phyloP scores from a whole-genome alignment of 2,797 vertebrate species.

The Choloepus didactylus region DNA sequence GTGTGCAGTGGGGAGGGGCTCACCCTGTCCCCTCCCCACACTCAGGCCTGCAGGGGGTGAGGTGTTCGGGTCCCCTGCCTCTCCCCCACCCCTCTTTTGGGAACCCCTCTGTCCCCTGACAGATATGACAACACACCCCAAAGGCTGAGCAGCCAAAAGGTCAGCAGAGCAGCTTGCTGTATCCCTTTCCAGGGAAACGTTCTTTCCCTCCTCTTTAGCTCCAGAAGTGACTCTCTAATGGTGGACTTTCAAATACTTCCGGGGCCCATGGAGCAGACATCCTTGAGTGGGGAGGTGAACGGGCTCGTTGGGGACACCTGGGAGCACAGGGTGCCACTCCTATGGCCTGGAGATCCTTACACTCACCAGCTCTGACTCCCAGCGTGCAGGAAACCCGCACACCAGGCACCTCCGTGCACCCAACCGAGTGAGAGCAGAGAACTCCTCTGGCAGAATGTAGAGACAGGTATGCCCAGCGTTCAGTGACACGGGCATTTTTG shows the following conservation, averaged over 20 bases:
- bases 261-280: not conserved
- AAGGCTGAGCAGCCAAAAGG: not conserved
- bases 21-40: fast-evolving
- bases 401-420: slow-evolving; percentile 63
- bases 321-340: not conserved
- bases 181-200: not conserved
- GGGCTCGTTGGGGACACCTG: not conserved
- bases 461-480: fast-evolving
- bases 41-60: not conserved
- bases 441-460: fast-evolving
- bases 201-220: not conserved
- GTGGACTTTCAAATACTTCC: not conserved
- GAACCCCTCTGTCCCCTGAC: not conserved
- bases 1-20: not conserved
- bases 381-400: slow-evolving; percentile 76
- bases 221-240: not conserved
- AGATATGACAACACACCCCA: fast-evolving
- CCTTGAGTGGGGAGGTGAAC: not conserved
- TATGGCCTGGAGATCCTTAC: not conserved
- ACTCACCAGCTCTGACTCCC: fast-evolving
- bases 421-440: too few species aligned
- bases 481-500: not conserved
- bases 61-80: not conserved
- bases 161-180: not conserved
- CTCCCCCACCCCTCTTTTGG: fast-evolving